Evolutionary conservation across 2,797 vertebrate species (phyloP), one percentile per base, ranked within the genome.

Genomic region (Hydrocynus forskahlii): DNA sequence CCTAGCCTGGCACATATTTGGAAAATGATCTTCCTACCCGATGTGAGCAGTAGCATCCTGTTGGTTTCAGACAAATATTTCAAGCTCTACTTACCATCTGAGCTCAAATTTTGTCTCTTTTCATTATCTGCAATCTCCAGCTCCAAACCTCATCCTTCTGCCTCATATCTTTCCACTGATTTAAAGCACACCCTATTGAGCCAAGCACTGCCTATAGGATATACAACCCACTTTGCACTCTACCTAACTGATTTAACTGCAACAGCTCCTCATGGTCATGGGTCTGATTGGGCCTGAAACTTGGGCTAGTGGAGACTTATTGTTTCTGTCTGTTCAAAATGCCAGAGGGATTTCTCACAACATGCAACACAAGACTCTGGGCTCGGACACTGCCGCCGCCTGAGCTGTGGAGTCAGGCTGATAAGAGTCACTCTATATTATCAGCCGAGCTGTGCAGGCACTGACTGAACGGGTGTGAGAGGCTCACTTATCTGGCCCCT

Each of bases 271-370:
- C 55, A 76, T 57, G 45, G 64, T 84, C 74, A 52, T 45, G 43
- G 68, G 35, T 25, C 74, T 69, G 23, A 71, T 76, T 81, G 57
- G 60, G 6, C 21, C 59, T 29, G 40, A 60, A n/a, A 25, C 54
- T 78, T 63, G 25, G 14, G 55, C 19, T 64, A 13, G 19, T 35
- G 70, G 50, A 81, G 48, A n/a, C 35, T 23, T 55, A 77, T 73
- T 83, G 78, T 72, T 76, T 80, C 14, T 40, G 59, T 76, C 78
- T 69, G 40, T 63, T 48, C 55, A 7, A 40, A 68, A 74, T 75
- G 59, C 10, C 23, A 79, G 38, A 60, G 21, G 43, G 25, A 57
- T 80, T 80, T 70, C 21, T 52, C 21, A 45, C 17, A 16, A 50
- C 29, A 17, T 68, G 43, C 7, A 59, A 68, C 63, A 38, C 50